Conservation (phyloP, 2,797 vertebrate genomes). For the Cuniculus paca region DNA sequence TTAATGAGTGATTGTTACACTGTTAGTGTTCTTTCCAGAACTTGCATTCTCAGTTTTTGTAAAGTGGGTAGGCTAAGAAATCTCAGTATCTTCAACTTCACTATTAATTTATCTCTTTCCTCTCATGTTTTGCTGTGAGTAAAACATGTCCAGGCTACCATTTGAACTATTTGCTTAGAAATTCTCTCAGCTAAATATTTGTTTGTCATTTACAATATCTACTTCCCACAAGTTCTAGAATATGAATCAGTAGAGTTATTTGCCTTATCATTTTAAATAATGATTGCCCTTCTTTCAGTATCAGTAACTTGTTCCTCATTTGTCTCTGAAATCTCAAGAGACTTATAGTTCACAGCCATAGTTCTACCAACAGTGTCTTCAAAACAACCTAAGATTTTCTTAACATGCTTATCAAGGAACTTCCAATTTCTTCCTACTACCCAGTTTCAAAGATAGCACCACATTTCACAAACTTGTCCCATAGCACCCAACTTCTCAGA, state of each 20-base stretch:
- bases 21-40: background rate
- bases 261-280: background rate
- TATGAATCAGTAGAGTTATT: background rate
- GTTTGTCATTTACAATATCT: background rate
- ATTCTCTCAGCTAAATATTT: conserved; percentile 7
- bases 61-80: background rate
- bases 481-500: background rate
- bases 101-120: background rate
- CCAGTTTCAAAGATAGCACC: background rate
- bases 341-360: background rate
- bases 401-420: background rate
- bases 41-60: background rate
- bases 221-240: background rate
- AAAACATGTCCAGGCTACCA: background rate
- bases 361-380: background rate
- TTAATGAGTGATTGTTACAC: background rate
- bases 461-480: background rate
- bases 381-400: background rate
- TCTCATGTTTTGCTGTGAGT: background rate
- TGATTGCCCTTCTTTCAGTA: background rate
- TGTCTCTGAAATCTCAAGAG: background rate
- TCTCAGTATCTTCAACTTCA: background rate
- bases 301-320: background rate
- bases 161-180: background rate
- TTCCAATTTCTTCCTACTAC: background rate